Conservation (phyloP, 1,140 invertebrate species). For the Drosophila ambigua region DNA sequence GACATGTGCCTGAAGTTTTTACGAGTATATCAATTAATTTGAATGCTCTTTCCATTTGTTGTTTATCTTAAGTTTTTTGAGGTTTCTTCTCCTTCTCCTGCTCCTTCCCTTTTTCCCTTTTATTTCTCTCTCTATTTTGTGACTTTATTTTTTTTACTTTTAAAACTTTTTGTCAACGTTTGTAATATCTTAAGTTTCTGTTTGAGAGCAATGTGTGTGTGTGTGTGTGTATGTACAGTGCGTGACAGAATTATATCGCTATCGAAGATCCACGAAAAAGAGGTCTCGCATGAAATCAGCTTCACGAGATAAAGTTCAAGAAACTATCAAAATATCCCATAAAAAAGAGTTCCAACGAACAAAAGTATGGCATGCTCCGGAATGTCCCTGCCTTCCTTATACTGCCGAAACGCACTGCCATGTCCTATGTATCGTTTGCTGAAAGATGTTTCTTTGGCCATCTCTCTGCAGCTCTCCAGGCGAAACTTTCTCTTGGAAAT, state of each 20-base stretch:
- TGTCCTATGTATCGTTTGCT: neutral
- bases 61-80: slow-evolving; percentile 60
- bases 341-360: neutral
- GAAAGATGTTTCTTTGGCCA: slow-evolving; percentile 22
- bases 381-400: neutral
- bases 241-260: neutral
- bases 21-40: slow-evolving; percentile 60
- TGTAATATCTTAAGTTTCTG: slow-evolving; percentile 21
- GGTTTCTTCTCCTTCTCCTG: too few relatives aligned
- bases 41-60: slow-evolving; percentile 54
- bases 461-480: neutral
- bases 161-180: slow-evolving; percentile 27
- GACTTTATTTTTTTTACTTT: slow-evolving; percentile 20
- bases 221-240: slow-evolving; percentile 14
- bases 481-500: slow-evolving; percentile 55
- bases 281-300: too few relatives aligned
- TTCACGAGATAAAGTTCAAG: neutral
- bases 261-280: neutral
- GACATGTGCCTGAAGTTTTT: slow-evolving; percentile 10
- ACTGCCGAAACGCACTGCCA: slow-evolving; percentile 5
- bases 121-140: slow-evolving; percentile 4
- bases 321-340: too few relatives aligned
- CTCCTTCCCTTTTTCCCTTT: neutral
- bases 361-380: too few relatives aligned
- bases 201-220: slow-evolving; percentile 19